Evolutionary conservation across 1,140 invertebrate genomes (phyloP).

Genomic region (Danaus plexippus): DNA sequence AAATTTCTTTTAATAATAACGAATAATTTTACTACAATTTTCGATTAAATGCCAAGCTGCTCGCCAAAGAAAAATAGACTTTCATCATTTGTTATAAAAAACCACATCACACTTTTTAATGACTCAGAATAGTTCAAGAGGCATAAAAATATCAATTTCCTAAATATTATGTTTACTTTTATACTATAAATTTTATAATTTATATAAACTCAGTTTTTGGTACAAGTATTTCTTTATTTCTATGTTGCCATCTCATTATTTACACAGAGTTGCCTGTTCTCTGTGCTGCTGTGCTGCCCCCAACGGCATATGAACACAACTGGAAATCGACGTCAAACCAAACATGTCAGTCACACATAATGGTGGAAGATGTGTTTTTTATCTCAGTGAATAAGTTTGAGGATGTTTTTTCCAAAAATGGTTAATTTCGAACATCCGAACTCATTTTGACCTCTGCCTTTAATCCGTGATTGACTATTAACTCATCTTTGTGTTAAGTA

Average conservation of each 20-base stretch:
- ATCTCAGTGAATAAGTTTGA: conserved; percentile 37
- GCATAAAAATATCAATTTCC: too few relatives aligned
- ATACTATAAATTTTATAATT: too few relatives aligned
- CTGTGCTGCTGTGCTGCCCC: conserved; percentile 32
- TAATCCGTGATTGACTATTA: too few relatives aligned
- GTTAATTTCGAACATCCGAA: conserved; percentile 16
- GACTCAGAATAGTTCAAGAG: too few relatives aligned
- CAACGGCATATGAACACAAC: conserved; percentile 23
- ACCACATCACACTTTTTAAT: too few relatives aligned
- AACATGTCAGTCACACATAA: conserved; percentile 59
- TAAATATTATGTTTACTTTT: too few relatives aligned
- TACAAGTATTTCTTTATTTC: background rate
- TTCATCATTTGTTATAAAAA: too few relatives aligned
- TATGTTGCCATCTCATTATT: conserved; percentile 6
- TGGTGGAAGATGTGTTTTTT: conserved; percentile 62
- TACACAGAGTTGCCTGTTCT: background rate
- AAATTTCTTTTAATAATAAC: too few relatives aligned
- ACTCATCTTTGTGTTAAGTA: background rate
- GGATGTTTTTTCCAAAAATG: conserved; percentile 38
- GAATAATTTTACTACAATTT: too few relatives aligned
- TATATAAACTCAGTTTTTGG: too few relatives aligned
- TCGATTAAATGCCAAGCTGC: too few relatives aligned
- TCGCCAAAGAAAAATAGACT: too few relatives aligned
- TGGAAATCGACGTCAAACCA: conserved; percentile 61
- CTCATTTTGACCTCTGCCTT: background rate